Conservation (phyloP, 2,797 vertebrate genomes). For the Choloepus didactylus region DNA sequence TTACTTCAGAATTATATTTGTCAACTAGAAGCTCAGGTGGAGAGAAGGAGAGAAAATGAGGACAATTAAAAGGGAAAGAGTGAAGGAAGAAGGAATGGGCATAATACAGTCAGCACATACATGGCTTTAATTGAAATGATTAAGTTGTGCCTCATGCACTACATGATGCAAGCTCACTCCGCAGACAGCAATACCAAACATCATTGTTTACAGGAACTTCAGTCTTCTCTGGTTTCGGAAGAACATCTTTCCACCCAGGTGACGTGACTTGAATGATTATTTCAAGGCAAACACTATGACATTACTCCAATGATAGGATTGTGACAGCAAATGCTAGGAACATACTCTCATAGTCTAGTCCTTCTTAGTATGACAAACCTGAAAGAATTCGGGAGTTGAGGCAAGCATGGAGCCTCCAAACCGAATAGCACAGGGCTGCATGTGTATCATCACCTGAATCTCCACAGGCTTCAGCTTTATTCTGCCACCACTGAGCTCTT, state of each 20-base stretch:
- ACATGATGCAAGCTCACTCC: conserved; percentile 70
- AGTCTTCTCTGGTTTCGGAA: conserved; percentile 64
- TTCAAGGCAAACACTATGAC: conserved; percentile 87
- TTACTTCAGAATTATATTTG: too few relatives aligned
- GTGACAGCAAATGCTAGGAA: conserved; percentile 95
- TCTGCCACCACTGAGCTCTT: too few relatives aligned
- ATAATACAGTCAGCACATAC: too few relatives aligned
- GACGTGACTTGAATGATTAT: neutral
- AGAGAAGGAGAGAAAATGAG: too few relatives aligned
- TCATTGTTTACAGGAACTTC: conserved; percentile 77
- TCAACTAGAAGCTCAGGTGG: too few relatives aligned
- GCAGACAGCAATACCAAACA: conserved; percentile 19
- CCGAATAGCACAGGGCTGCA: too few relatives aligned
- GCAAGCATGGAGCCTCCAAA: too few relatives aligned
- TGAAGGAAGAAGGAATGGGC: too few relatives aligned
- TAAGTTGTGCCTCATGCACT: conserved; percentile 28
- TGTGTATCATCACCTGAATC: too few relatives aligned
- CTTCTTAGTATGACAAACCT: conserved; percentile 96
- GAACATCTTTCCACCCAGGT: conserved; percentile 67
- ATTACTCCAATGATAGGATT: conserved; percentile 96
- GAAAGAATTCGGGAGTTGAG: conserved; percentile 91
- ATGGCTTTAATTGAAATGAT: neutral
- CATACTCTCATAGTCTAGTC: conserved; percentile 92
- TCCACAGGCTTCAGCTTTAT: too few relatives aligned
- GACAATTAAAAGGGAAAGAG: too few relatives aligned